phyloP scores from a whole-genome alignment of 2,888 invertebrate species.

The Dryobota labecula region DNA sequence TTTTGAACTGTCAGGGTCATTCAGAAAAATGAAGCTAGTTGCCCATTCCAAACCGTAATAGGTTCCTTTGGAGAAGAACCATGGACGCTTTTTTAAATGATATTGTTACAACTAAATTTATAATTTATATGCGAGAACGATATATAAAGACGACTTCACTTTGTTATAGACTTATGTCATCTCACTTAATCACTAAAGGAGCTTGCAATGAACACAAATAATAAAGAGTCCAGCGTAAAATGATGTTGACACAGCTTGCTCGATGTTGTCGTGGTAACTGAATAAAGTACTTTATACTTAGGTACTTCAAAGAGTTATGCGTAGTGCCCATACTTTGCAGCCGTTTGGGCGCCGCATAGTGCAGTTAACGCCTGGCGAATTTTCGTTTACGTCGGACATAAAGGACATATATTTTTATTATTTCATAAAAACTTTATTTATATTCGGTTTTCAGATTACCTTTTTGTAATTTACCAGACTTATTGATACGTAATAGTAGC shows the following conservation, averaged over 20 bases:
- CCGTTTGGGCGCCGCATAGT: slow-evolving; percentile 45
- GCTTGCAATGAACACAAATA: slow-evolving; percentile 4
- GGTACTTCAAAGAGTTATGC: slow-evolving; percentile 54
- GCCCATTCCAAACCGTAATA: neutral
- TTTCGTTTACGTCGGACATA: slow-evolving; percentile 1
- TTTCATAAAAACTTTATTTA: neutral
- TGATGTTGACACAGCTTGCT: slow-evolving; percentile 67
- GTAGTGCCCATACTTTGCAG: slow-evolving; percentile 41
- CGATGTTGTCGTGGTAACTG: slow-evolving; percentile 60
- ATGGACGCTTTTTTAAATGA: too few relatives aligned
- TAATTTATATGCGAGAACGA: neutral
- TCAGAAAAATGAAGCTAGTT: too few relatives aligned
- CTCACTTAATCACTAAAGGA: neutral
- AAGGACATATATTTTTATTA: neutral
- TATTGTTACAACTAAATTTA: neutral
- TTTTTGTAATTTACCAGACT: neutral
- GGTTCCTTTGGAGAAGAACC: neutral
- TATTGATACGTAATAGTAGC: neutral
- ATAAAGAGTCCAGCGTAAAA: slow-evolving; percentile 48
- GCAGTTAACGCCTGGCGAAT: slow-evolving; percentile 21
- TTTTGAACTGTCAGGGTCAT: too few relatives aligned
- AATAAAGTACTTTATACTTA: slow-evolving; percentile 33
- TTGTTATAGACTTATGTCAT: neutral
- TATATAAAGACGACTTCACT: neutral
- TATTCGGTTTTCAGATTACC: neutral